Conservation (phyloP, 2,888 invertebrate genomes). For the Torymus aiolomorphi region DNA sequence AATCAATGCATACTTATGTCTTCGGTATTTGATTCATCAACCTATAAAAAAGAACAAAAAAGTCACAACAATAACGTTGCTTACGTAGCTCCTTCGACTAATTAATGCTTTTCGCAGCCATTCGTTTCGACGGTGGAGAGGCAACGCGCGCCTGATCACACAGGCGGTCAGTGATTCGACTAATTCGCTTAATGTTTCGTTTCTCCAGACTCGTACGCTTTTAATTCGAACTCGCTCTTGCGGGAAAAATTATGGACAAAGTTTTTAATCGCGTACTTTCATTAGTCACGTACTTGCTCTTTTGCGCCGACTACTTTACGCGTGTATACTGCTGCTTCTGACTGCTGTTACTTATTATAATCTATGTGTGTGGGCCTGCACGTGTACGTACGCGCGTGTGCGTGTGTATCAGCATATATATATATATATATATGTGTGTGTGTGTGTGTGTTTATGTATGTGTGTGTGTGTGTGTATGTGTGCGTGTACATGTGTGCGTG, state of each 20-base stretch:
- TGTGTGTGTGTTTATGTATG: too few species aligned
- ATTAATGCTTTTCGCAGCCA: conserved; percentile 17
- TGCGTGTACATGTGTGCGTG: too few species aligned
- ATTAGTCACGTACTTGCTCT: conserved; percentile 66
- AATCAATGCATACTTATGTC: too few species aligned
- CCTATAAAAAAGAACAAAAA: neutral
- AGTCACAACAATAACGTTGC: neutral
- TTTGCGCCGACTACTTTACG: conserved; percentile 45
- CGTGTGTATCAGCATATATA: too few species aligned
- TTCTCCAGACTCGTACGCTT: conserved; percentile 35
- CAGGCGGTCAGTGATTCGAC: conserved; percentile 11
- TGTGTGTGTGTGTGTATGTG: too few species aligned
- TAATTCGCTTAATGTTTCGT: conserved; percentile 55
- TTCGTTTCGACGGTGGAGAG: neutral
- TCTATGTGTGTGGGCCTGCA: neutral
- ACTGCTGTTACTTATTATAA: neutral
- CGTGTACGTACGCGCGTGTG: too few species aligned
- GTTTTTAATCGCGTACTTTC: conserved; percentile 69
- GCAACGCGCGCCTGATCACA: conserved; percentile 12
- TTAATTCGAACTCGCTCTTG: conserved; percentile 65
- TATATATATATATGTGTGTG: too few species aligned
- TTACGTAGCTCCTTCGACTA: conserved; percentile 1
- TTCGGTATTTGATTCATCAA: neutral
- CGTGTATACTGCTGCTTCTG: too few species aligned
- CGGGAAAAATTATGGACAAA: conserved; percentile 66